These are phyloP conservation scores for Calameuta filiformis DNA, from an alignment of 2,888 invertebrate genomes.

Conservation along the genomic window DNA sequence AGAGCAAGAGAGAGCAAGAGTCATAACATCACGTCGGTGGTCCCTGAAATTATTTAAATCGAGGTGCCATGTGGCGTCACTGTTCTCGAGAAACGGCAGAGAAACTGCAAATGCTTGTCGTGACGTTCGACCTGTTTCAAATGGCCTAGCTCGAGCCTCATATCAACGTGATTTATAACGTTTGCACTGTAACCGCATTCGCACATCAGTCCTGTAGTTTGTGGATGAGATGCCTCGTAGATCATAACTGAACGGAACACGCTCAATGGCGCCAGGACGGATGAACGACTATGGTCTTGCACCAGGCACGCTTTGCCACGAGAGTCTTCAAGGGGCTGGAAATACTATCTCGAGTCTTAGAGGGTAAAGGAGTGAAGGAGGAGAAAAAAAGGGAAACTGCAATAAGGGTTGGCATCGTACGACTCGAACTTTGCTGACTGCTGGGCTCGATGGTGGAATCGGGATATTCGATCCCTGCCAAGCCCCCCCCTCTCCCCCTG, in stretches of 20 bases:
- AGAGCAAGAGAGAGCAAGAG: neutral
- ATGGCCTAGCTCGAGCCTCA: constrained; percentile 37
- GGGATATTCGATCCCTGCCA: neutral
- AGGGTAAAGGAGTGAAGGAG: neutral
- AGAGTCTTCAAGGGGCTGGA: neutral
- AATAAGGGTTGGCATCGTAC: neutral
- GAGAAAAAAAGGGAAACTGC: neutral
- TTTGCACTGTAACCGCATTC: constrained; percentile 35
- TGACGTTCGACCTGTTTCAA: constrained; percentile 48
- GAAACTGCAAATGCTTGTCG: constrained; percentile 42
- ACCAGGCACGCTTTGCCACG: neutral
- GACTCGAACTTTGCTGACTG: neutral
- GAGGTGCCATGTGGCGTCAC: constrained; percentile 14
- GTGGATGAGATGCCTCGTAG: neutral
- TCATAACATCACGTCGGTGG: constrained; percentile 19
- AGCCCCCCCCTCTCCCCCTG: neutral
- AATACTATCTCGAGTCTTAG: neutral
- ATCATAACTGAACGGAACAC: neutral
- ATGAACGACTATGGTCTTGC: neutral
- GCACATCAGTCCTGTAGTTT: neutral
- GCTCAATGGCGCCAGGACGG: neutral
- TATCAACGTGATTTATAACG: constrained; percentile 46
- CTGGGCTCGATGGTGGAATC: neutral
- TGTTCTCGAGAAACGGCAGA: constrained; percentile 24
- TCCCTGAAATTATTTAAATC: constrained; percentile 25